A percentile compares a stretch with the other conserved stretches of the same genome.
These are phyloP conservation scores for Myiozetetes cayanensis DNA, from an alignment of 2,113 vertebrate genomes.

Conservation along the genomic window DNA sequence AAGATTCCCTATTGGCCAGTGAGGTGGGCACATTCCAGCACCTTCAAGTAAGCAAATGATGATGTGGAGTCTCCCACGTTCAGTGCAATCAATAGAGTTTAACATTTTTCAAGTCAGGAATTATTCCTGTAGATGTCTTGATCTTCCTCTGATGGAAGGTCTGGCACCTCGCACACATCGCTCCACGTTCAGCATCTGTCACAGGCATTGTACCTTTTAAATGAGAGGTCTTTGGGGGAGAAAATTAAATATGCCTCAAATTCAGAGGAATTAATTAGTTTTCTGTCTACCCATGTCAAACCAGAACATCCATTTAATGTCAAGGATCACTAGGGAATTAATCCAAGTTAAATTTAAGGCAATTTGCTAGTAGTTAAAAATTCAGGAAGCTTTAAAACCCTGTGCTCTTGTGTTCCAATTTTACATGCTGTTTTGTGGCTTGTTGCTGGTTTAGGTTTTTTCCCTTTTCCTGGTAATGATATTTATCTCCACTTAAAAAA, in stretches of 20 bases:
- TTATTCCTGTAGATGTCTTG: neutral
- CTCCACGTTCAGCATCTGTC: neutral
- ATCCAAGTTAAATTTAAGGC: conserved; percentile 65
- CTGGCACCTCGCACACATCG: neutral
- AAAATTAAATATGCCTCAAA: conserved; percentile 61
- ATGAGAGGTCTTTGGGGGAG: conserved; percentile 52
- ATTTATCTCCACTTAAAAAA: conserved; percentile 1
- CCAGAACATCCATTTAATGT: conserved; percentile 57
- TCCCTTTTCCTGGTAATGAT: neutral
- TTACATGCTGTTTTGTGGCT: conserved; percentile 27
- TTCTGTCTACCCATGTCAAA: conserved; percentile 64
- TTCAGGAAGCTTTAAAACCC: conserved; percentile 59
- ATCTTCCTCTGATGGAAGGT: neutral
- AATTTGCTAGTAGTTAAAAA: conserved; percentile 69
- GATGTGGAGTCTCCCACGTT: rapidly evolving
- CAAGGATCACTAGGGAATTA: conserved; percentile 58
- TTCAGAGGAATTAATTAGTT: conserved; percentile 67
- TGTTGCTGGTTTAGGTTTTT: neutral
- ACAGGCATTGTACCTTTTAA: conserved; percentile 1
- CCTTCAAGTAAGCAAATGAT: neutral
- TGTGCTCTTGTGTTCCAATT: conserved; percentile 13
- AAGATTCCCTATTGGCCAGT: neutral
- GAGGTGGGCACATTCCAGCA: neutral
- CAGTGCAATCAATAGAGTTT: neutral
- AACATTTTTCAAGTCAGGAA: neutral